Evolutionary conservation across 2,797 vertebrate genomes (phyloP).

Genomic region (Erithacus rubecula): DNA sequence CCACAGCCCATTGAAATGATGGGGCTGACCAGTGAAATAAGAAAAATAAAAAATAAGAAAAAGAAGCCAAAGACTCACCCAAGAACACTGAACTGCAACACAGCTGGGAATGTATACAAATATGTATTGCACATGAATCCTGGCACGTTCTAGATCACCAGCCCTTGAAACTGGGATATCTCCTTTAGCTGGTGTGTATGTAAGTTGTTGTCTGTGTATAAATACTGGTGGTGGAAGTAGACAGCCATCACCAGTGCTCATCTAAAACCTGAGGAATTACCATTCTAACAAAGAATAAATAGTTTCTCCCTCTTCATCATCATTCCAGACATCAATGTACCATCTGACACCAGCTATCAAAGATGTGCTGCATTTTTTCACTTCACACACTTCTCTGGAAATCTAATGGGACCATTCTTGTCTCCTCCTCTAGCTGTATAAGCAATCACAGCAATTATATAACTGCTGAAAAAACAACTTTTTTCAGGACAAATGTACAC

Average conservation of each 20-base stretch:
- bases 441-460: not conserved
- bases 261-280: not conserved
- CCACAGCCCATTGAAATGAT: constrained; percentile 48
- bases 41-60: constrained; percentile 45
- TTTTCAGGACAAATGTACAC: not conserved
- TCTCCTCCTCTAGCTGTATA: not conserved
- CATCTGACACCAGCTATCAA: not conserved
- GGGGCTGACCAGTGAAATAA: constrained; percentile 5
- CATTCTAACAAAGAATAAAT: not conserved
- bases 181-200: accelerated
- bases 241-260: not conserved
- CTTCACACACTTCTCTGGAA: not conserved
- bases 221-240: not conserved
- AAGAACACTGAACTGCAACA: not conserved
- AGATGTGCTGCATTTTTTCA: not conserved
- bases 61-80: not conserved
- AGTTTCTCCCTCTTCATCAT: not conserved
- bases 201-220: too few relatives aligned
- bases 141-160: not conserved
- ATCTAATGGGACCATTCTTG: not conserved
- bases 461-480: not conserved
- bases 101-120: not conserved
- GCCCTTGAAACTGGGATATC: not conserved
- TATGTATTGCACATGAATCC: not conserved
- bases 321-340: not conserved